These are phyloP conservation scores for Dolichallabes microphthalmus DNA, from an alignment of 2,113 vertebrate species.

Conservation along the genomic window DNA sequence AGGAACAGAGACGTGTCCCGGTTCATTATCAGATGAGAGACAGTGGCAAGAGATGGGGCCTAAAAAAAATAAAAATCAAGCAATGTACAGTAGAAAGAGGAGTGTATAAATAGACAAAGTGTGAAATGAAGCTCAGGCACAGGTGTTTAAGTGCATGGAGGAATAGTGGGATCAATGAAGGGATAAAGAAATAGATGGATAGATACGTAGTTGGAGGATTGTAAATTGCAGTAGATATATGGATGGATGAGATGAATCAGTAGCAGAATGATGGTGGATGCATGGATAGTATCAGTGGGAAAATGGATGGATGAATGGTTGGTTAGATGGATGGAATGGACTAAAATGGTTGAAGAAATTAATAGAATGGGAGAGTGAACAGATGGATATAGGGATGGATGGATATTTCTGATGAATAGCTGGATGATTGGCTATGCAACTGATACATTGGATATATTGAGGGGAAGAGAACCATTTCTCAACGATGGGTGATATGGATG, in stretches of 20 bases:
- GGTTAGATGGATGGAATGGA: background rate
- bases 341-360: background rate
- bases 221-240: background rate
- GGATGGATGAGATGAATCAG: background rate
- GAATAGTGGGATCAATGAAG: background rate
- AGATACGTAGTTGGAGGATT: background rate
- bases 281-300: background rate
- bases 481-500: background rate
- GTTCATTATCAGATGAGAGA: constrained; percentile 35
- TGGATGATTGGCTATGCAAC: background rate
- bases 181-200: background rate
- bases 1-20: constrained; percentile 34
- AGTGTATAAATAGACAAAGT: constrained; percentile 7
- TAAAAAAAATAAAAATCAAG: background rate
- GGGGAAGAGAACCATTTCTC: background rate
- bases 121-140: background rate
- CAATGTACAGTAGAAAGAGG: too few relatives aligned
- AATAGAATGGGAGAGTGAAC: background rate
- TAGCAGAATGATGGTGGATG: too few relatives aligned
- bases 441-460: background rate
- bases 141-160: background rate
- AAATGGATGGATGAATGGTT: background rate
- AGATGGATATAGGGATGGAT: background rate
- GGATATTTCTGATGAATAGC: background rate
- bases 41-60: background rate